Base-by-base conservation (phyloP, 2,797 vertebrate species). In the Muscicapa striata region DNA sequence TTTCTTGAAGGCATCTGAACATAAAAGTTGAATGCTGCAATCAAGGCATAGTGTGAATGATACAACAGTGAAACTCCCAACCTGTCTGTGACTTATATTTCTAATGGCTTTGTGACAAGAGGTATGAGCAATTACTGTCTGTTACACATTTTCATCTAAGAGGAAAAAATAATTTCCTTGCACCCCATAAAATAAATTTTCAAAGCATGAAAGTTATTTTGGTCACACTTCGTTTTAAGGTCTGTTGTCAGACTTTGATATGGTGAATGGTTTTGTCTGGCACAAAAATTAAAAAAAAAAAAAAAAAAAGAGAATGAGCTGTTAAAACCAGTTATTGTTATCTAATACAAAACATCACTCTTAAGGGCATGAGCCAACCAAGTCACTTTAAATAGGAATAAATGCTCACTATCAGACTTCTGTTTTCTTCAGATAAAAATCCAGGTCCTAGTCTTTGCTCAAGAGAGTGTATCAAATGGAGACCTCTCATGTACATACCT, bases 371-470 rank as follows among this genome's bases (percentile, higher is more conserved):
- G 20, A 85, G 48, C 18, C 29, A 78, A 63, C 9, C 7, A 57
- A 67, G 59, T 66, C 40, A 74, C 36, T 89, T 79, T 69, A 45
- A 89, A 73, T 12, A 79, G 36, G 55, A 92, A 76, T 73, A 89
- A 64, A 52, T 48, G 15, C 46, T 77, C 26, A 22, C 36, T 73
- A 10, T 19, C 0, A 2, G 15, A 26, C 55, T 83, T 89, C 75
- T 67, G 5, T 51, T 79, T 62, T 62, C 20, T 74, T 69, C 43
- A 40, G 32, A 27, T 66, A 69, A 87, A 84, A 75, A n/a, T 36
- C 43, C 38, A 67, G n/a, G 59, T n/a, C 26, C 12, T 68, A 23
- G 5, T 61, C 22, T 46, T 87, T 57, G 38, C n/a, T 49, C 7
- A 16, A 45, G 41, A 45, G 20, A 48, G 11, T 11, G 9, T 22